phyloP scores from a whole-genome alignment of 2,113 vertebrate species.

The Forbesichthys agassizii region DNA sequence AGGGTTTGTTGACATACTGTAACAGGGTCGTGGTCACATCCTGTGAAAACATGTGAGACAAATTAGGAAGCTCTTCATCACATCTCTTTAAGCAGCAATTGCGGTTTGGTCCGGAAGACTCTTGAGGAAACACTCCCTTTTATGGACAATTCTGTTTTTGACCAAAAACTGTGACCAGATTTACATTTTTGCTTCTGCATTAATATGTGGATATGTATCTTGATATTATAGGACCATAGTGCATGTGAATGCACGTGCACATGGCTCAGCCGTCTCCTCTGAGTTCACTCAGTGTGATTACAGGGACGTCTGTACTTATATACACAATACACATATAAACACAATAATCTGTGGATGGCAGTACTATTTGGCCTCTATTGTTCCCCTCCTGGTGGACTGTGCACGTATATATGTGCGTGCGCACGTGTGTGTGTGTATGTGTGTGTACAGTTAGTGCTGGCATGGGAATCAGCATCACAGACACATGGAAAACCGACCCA shows the following conservation, averaged over 20 bases:
- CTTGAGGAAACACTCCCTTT: too few species aligned
- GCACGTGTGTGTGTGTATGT: conserved; percentile 8
- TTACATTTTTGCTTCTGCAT: too few species aligned
- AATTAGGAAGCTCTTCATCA: neutral
- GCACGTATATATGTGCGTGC: conserved; percentile 3
- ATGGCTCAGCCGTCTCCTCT: conserved; percentile 31
- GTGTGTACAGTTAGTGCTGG: neutral
- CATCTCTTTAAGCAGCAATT: neutral
- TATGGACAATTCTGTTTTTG: too few species aligned
- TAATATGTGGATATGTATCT: neutral
- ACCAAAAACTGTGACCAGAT: too few species aligned
- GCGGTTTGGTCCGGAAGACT: too few species aligned
- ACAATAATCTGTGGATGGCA: conserved; percentile 44
- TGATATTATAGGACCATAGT: neutral
- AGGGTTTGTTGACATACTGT: conserved; percentile 20
- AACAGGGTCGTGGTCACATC: conserved; percentile 38
- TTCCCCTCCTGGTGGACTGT: conserved; percentile 30
- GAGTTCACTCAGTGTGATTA: conserved; percentile 43
- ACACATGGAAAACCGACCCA: conserved; percentile 28
- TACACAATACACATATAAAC: conserved; percentile 20
- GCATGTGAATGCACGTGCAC: neutral
- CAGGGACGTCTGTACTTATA: conserved; percentile 54
- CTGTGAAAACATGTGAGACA: neutral
- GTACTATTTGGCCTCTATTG: conserved; percentile 48
- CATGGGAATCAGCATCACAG: neutral